Percentiles rank a stretch among this genome's conserved stretches.
Evolutionary conservation across 2,888 invertebrate genomes (phyloP).

Genomic region (Carabus problematicus): DNA sequence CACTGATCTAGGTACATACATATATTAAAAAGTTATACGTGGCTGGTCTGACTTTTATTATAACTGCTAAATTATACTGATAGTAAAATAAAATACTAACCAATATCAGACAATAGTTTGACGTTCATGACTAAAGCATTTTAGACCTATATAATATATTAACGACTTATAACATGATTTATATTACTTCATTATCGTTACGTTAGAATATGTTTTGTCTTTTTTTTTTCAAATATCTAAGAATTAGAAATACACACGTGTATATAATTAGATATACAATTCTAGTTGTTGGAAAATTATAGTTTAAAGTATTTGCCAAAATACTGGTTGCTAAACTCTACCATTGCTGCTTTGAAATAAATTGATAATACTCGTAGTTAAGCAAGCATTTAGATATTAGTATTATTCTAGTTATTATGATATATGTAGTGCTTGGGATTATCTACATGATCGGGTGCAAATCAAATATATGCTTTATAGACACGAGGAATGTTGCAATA

Average conservation of each 20-base stretch:
- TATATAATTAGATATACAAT: background rate
- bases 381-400: no score
- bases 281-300: background rate
- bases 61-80: conserved; percentile 3
- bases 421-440: no score
- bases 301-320: background rate
- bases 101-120: background rate
- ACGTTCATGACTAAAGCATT: background rate
- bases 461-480: no score
- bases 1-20: no score
- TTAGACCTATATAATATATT: conserved; percentile 13
- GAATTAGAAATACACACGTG: conserved; percentile 9
- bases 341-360: no score
- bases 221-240: background rate
- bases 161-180: conserved; percentile 4
- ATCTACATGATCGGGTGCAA: no score
- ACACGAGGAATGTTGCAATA: no score
- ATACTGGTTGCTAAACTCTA: no score
- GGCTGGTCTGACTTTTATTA: background rate
- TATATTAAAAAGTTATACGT: no score
- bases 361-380: no score
- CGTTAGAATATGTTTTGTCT: conserved; percentile 20
- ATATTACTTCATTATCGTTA: conserved; percentile 7
- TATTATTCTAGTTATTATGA: no score
- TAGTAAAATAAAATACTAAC: background rate